Evolutionary conservation across 1,140 invertebrate species (phyloP).

Genomic region (Bilobella aurantiaca): DNA sequence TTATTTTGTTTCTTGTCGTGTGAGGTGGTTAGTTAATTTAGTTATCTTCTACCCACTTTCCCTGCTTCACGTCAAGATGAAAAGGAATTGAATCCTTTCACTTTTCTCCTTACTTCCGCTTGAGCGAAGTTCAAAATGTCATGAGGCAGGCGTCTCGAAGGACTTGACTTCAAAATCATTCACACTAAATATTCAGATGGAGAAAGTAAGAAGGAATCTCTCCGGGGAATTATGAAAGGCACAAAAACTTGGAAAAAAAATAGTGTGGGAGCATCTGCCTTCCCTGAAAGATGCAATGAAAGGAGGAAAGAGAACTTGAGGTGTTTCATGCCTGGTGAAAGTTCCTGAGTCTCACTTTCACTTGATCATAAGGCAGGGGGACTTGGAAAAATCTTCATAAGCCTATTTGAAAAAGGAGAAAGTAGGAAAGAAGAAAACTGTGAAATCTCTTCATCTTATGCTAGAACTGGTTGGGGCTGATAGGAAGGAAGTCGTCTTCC

Average conservation of each 20-base stretch:
- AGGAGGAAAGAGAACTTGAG: no score
- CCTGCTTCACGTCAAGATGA: background rate
- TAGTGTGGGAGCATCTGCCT: background rate
- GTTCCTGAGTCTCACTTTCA: background rate
- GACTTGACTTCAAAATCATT: slow-evolving; percentile 1
- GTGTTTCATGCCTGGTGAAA: no score
- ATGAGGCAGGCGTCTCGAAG: background rate
- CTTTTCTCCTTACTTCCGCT: background rate
- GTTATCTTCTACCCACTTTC: background rate
- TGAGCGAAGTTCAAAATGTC: background rate
- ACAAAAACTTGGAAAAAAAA: background rate
- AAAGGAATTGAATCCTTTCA: background rate
- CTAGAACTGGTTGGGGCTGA: background rate
- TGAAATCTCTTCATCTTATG: background rate
- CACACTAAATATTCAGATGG: slow-evolving; percentile 3
- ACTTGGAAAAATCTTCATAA: background rate
- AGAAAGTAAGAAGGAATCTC: background rate
- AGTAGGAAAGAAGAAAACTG: background rate
- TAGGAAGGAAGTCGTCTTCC: background rate
- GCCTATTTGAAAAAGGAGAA: background rate
- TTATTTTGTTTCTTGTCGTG: no score
- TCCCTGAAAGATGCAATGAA: background rate
- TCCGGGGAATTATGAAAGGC: background rate
- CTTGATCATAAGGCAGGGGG: background rate
- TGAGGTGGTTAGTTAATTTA: slow-evolving; percentile 6